Base-by-base conservation (phyloP, 1,140 invertebrate species). In the Drosophila erecta region DNA sequence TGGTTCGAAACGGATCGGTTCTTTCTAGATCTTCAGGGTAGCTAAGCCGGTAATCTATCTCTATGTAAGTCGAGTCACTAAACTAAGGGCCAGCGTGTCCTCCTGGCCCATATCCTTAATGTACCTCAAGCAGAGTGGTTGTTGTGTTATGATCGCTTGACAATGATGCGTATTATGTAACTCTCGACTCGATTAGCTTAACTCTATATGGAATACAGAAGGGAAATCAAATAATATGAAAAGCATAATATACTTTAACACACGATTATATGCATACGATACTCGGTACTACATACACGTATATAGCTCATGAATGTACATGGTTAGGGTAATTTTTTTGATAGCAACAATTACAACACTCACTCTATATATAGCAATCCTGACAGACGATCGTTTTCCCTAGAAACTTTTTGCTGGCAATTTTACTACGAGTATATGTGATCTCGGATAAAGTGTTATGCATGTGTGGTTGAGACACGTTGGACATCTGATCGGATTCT, bases 81-180 rank as follows among this genome's bases (percentile, higher is more conserved):
- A 37, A 70, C 56, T 67, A 73, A 81, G 56, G 67, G 76, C 54
- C 55, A n/a, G 43, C 22, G 30, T 22, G 17, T 46, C 44, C 60
- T 41, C 50, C 62, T 60, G 81, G 78, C 65, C 75, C 44, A 76
- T 85, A 90, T 89, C 85, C 84, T 89, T 78, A 90, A 89, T 90
- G 80, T 89, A 89, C 84, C 84, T 89, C 84, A 89, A 89, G 80
- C 79, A 79, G 73, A 77, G 84, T 75, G 84, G 84, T 89, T 89
- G 84, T 89, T 78, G 81, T 70, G 50, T 40, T 70, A 65, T 40
- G 24, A 27, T 27, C 24, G 46, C 46, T 27, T 27, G 61, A 41
- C 41, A 50, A 67, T 50, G 41, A 66, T 73, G 69, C 57, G 38
- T 61, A 60, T 60, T 60, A 66, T 10, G 2, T 30, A 8, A 46